Conservation (phyloP, 1,140 invertebrate genomes). For the Odontomachus brunneus region DNA sequence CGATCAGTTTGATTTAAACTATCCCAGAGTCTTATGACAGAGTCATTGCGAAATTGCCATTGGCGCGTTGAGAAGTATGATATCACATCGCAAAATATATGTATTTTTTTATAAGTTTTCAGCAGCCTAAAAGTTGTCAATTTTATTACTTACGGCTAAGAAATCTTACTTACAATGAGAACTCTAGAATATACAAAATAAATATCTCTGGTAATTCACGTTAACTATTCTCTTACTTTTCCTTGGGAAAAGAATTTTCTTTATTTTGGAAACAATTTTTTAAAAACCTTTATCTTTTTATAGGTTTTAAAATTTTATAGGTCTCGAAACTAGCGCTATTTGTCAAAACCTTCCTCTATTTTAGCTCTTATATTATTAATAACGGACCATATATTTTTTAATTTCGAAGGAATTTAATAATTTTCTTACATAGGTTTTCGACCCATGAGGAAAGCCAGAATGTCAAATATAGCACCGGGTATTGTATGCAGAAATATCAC, state of each 20-base stretch:
- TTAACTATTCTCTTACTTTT: no score
- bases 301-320: no score
- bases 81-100: conserved; percentile 86
- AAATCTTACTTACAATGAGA: background rate
- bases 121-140: conserved; percentile 83
- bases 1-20: conserved; percentile 84
- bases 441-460: conserved; percentile 73
- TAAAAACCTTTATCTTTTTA: no score
- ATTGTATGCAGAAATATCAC: conserved; percentile 82
- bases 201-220: no score
- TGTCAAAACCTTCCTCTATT: no score
- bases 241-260: no score
- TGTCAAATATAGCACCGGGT: conserved; percentile 82
- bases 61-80: conserved; percentile 87
- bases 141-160: background rate
- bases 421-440: conserved; percentile 81
- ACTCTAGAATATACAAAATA: no score
- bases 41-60: conserved; percentile 87
- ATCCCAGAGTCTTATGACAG: conserved; percentile 85
- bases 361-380: no score
- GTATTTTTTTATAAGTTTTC: conserved; percentile 86
- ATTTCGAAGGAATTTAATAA: background rate
- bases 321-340: no score
- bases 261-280: no score
- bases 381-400: background rate